Evolutionary conservation across 1,140 invertebrate genomes (phyloP).

Genomic region (Brevipalpus yothersi): DNA sequence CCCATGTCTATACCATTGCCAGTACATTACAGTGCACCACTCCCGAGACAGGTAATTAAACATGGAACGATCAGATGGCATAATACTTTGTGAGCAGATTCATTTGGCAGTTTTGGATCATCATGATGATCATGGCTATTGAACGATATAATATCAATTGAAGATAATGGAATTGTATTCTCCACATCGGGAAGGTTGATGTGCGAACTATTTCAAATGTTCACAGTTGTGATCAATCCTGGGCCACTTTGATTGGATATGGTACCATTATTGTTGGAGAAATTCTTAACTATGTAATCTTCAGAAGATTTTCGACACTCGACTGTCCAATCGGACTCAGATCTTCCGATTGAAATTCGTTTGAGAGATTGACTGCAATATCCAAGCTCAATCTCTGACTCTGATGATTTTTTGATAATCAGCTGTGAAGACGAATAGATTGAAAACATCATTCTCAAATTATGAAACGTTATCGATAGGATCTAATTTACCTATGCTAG

Average conservation of each 20-base stretch:
- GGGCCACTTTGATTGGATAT: neutral
- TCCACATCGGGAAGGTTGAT: neutral
- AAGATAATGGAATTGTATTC: neutral
- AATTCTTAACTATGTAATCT: neutral
- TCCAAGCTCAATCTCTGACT: too few species aligned
- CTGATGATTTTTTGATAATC: too few species aligned
- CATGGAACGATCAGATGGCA: slow-evolving; percentile 25
- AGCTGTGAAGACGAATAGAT: too few species aligned
- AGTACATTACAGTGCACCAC: slow-evolving; percentile 25
- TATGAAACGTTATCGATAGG: too few species aligned
- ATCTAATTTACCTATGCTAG: too few species aligned
- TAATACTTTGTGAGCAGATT: neutral
- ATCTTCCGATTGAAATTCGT: neutral
- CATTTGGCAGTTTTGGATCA: neutral
- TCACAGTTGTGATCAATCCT: neutral
- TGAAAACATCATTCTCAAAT: too few species aligned
- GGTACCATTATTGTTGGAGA: neutral
- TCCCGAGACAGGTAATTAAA: slow-evolving; percentile 26
- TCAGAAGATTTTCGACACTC: neutral
- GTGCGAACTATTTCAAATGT: neutral
- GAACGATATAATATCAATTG: neutral
- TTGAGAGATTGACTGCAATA: neutral
- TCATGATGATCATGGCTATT: neutral
- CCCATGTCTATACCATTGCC: slow-evolving; percentile 35
- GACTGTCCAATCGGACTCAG: neutral